Conservation (phyloP, 2,888 invertebrate genomes). For the Torymus texanus region DNA sequence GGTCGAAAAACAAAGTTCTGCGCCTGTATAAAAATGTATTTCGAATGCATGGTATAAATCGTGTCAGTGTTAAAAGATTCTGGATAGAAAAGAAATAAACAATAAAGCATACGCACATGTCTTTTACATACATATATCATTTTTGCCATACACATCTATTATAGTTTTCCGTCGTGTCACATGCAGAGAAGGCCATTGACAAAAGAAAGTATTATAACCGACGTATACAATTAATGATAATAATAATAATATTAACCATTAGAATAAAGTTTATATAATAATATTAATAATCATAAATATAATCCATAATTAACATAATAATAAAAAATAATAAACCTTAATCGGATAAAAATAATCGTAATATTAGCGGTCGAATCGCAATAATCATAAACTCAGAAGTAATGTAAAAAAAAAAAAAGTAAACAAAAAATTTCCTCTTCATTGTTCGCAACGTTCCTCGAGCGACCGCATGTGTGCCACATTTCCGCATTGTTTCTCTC, state of each 20-base stretch:
- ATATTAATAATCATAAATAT: slow-evolving; percentile 45
- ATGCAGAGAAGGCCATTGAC: slow-evolving; percentile 35
- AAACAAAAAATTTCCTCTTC: slow-evolving; percentile 29
- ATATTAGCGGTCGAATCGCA: slow-evolving; percentile 35
- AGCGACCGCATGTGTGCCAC: slow-evolving; percentile 13
- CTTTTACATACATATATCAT: background rate
- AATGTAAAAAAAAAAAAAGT: slow-evolving; percentile 22
- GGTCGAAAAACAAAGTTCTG: slow-evolving; percentile 31
- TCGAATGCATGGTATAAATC: no score
- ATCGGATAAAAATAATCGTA: slow-evolving; percentile 38
- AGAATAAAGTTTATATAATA: slow-evolving; percentile 13
- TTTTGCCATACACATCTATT: slow-evolving; percentile 1
- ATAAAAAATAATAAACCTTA: slow-evolving; percentile 46
- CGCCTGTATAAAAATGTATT: background rate
- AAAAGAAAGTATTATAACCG: slow-evolving; percentile 25
- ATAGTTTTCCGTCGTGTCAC: slow-evolving; percentile 16
- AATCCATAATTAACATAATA: slow-evolving; percentile 39
- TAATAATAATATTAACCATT: slow-evolving; percentile 12
- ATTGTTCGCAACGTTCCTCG: slow-evolving; percentile 35
- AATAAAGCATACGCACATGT: no score
- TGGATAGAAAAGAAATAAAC: no score
- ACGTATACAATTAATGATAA: slow-evolving; percentile 30
- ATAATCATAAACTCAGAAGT: slow-evolving; percentile 42
- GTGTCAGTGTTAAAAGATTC: no score
- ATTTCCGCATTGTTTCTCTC: no score